Evolutionary conservation across 2,888 invertebrate species (phyloP).

Genomic region (Xestia xanthographa): DNA sequence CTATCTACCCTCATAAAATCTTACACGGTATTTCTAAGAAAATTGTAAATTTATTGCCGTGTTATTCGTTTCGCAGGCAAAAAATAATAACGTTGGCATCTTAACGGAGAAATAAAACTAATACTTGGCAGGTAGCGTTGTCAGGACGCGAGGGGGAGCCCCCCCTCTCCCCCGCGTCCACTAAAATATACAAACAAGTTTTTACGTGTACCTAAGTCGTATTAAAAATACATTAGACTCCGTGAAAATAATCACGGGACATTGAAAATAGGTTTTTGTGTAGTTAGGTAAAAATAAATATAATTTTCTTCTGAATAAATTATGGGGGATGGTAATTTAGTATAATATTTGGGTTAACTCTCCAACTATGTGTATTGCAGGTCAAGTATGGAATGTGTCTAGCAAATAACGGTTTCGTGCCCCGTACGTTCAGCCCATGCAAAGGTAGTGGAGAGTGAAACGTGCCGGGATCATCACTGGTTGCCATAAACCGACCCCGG

Average conservation of each 20-base stretch:
- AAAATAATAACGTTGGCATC: slow-evolving; percentile 55
- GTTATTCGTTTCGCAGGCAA: slow-evolving; percentile 69
- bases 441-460: too few species aligned
- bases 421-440: too few species aligned
- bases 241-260: slow-evolving; percentile 34
- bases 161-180: too few species aligned
- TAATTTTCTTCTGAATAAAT: slow-evolving; percentile 31
- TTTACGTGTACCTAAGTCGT: slow-evolving; percentile 41
- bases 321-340: slow-evolving; percentile 12
- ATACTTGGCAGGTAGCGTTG: slow-evolving; percentile 60
- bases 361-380: background rate
- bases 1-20: slow-evolving; percentile 62
- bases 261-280: slow-evolving; percentile 18
- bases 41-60: slow-evolving; percentile 75
- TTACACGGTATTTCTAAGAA: slow-evolving; percentile 65
- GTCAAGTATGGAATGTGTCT: background rate
- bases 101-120: slow-evolving; percentile 51
- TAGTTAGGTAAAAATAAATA: slow-evolving; percentile 34
- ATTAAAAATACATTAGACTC: slow-evolving; percentile 66
- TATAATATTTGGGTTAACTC: background rate
- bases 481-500: too few species aligned
- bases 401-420: background rate
- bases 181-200: slow-evolving; percentile 61
- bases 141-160: slow-evolving; percentile 9
- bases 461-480: too few species aligned